Conservation (phyloP, 2,888 invertebrate species). For the Pollenia labialis region DNA sequence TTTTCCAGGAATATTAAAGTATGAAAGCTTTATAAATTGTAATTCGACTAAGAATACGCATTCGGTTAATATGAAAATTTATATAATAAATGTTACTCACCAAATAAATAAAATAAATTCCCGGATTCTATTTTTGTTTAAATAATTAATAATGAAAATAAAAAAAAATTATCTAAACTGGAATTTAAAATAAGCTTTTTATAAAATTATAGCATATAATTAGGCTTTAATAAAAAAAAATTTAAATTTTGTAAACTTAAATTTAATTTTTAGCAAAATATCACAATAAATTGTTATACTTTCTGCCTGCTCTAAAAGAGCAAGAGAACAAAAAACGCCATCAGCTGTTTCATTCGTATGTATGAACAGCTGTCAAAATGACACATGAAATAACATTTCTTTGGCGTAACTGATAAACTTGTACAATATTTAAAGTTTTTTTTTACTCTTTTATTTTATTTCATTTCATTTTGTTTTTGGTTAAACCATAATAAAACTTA, state of each 20-base stretch:
- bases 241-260: neutral
- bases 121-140: too few species aligned
- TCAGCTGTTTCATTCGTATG: conserved; percentile 66
- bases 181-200: too few species aligned
- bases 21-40: too few species aligned
- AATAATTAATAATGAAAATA: neutral
- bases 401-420: conserved; percentile 68
- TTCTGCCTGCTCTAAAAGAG: neutral
- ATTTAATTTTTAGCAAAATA: neutral
- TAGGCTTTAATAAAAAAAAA: neutral
- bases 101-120: too few species aligned
- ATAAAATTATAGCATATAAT: neutral
- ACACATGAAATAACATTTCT: conserved; percentile 70
- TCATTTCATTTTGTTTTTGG: conserved; percentile 16
- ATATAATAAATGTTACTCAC: too few species aligned
- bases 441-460: neutral
- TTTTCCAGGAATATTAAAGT: too few species aligned
- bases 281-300: neutral
- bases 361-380: conserved; percentile 72
- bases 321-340: conserved; percentile 50
- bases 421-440: conserved; percentile 54
- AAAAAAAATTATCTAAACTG: neutral
- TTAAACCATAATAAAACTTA: conserved; percentile 53
- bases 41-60: too few species aligned
- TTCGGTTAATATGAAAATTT: too few species aligned